Base-by-base conservation (phyloP, 2,888 invertebrate species). In the Trypoxylon attenuatum region DNA sequence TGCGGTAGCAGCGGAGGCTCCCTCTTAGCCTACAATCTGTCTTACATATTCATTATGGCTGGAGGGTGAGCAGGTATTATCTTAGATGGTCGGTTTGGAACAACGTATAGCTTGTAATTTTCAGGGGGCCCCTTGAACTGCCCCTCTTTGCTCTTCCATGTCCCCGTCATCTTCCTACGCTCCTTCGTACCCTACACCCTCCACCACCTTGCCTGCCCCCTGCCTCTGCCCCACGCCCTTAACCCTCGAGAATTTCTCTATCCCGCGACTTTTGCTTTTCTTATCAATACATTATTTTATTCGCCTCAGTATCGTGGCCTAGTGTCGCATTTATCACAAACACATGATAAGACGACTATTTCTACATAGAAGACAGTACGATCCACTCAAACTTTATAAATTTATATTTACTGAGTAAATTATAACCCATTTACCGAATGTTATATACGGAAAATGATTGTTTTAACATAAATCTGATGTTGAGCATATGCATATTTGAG, bases 21-120 rank as follows among this genome's bases (percentile, higher is more conserved):
- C 81, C 85, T 85, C 85, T 86, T 86, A 85, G 84, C 81, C 85
- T 85, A 86, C 86, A 87, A 86, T 86, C 85, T 85, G 85, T 86
- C 86, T 85, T 87, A 86, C 87, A 86, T 87, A 87, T 87, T 87
- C 87, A 87, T 87, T 87, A 86, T 86, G 82, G 86, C 86, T 84
- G 73, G 77, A 82, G 87, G 86, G 84, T 80, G 82, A 85, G 80
- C 83, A 75, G 84, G 85, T 85, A 87, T 87, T 87, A 87, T 86
- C 86, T 85, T 82, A 85, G 86, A 85, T 84, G 83, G 84, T 84
- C 81, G 83, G 83, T 86, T 85, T 84, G 82, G 78, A 82, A 82
- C 84, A 82, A 81, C 83, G 83, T 83, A 84, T 81, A 84, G 84
- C 85, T 86, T 86, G 85, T 86, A 86, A 87, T 87, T 87, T 87